Base-by-base conservation (phyloP, 2,113 vertebrate genomes). In the Salvelinus namaycush region DNA sequence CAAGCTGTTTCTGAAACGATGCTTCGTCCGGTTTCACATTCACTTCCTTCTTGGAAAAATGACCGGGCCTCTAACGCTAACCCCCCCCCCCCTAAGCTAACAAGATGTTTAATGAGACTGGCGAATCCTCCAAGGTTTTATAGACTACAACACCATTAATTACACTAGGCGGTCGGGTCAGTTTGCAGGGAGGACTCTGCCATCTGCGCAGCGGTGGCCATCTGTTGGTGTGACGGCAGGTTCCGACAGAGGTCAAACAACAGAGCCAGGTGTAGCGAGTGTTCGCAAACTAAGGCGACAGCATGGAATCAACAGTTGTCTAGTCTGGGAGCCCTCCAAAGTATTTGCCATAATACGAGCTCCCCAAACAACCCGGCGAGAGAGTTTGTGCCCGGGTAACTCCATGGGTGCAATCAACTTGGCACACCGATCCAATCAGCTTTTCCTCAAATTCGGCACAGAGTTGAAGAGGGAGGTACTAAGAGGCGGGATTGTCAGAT, bases 391-490 rank as follows among this genome's bases (percentile, higher is more conserved):
- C 1, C 51, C 16, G 1, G 16, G 12, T 54, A 14, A 54, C 51
- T 14, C 51, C 13, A 54, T 54, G 16, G 51, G 51, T 18, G 51
- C 4, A 18, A 64, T 82, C 73, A 69, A 78, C 79, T 54, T 70
- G 75, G 48, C 71, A 60, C 67, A 74, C 68, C 85, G 86, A 85
- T 86, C 73, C 76, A 84, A 81, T 86, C 80, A 75, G 76, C 79
- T 9, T 75, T 31, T 65, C 65, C 68, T 22, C 18, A 84, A 79
- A 7, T 27, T 62, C 14, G 67, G 60, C 79, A 79, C 80, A 75
- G 70, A 70, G 48, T 68, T 70, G 70, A 27, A 3, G 68, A 27
- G 70, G 67, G 76, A 68, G 72, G 49, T 73, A 54, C 39, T 73
- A 68, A 49, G n/a, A 70, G 80, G 76, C 57, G 65, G 78, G 86